Conservation (phyloP, 2,113 vertebrate genomes). For the Ptilorrhoa leucosticta region DNA sequence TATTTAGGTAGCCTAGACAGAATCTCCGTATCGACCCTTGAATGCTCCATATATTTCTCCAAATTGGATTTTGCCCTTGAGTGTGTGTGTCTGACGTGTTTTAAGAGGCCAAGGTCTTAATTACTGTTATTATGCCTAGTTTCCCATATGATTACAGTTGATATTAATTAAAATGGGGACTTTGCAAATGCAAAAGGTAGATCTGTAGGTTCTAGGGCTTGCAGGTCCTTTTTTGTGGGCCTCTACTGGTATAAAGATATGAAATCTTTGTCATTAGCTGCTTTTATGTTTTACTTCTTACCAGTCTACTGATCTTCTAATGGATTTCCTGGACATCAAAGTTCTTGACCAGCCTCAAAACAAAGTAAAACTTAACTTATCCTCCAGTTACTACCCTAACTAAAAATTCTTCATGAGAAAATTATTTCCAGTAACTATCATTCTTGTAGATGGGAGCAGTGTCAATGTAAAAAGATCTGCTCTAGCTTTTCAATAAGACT, state of each 20-base stretch:
- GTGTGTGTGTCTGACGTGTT: slow-evolving; percentile 7
- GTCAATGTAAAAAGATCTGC: neutral
- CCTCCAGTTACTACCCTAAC: neutral
- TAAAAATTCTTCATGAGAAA: neutral
- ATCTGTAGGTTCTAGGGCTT: neutral
- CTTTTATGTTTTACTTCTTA: neutral
- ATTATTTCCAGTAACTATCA: neutral
- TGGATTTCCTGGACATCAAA: neutral
- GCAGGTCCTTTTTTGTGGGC: neutral
- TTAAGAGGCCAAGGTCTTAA: slow-evolving; percentile 55
- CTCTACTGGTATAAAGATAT: neutral
- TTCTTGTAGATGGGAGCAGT: neutral
- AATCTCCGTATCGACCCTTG: slow-evolving; percentile 54
- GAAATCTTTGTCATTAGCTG: neutral
- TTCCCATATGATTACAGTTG: slow-evolving; percentile 57
- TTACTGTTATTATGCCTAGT: slow-evolving; percentile 63
- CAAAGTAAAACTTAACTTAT: neutral
- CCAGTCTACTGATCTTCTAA: neutral
- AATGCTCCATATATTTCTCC: slow-evolving; percentile 54
- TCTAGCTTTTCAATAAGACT: neutral
- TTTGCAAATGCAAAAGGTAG: neutral
- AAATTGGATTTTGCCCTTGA: slow-evolving; percentile 41
- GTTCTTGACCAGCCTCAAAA: neutral
- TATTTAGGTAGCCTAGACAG: slow-evolving; percentile 50
- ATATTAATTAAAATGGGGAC: slow-evolving; percentile 65